Evolutionary conservation across 2,113 vertebrate genomes (phyloP).

Genomic region (Phylloscopus trochilus): DNA sequence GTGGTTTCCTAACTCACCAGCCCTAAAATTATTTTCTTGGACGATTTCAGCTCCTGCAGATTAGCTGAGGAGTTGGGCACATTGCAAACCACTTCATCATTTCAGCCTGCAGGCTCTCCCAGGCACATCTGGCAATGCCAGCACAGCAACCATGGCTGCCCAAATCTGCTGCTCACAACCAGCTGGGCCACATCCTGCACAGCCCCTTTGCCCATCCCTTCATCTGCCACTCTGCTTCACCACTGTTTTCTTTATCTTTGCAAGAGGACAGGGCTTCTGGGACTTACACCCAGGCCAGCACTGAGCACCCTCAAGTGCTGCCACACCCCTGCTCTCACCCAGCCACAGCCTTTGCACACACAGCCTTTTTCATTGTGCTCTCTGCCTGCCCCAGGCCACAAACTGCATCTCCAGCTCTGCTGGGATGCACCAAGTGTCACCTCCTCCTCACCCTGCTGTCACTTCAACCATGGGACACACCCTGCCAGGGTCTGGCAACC

Average conservation of each 20-base stretch:
- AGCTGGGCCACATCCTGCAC: fast-evolving
- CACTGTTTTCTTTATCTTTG: neutral
- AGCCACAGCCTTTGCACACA: neutral
- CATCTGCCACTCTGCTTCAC: neutral
- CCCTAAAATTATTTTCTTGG: neutral
- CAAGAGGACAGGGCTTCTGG: fast-evolving
- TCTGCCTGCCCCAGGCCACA: neutral
- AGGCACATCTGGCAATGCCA: fast-evolving
- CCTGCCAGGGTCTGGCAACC: neutral
- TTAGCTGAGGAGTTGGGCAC: neutral
- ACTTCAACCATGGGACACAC: too few species aligned
- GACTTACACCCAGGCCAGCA: neutral
- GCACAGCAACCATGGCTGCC: neutral
- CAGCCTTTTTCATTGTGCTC: fast-evolving
- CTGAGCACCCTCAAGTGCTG: neutral
- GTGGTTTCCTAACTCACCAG: neutral
- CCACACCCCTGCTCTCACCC: fast-evolving
- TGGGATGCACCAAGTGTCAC: fast-evolving
- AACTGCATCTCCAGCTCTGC: neutral
- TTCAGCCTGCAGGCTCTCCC: neutral
- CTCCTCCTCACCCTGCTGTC: neutral
- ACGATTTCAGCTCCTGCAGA: neutral
- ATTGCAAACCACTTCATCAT: fast-evolving
- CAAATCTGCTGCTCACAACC: neutral
- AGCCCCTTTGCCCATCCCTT: neutral